Conservation (phyloP, 2,113 vertebrate species). For the Ptilonorhynchus violaceus region DNA sequence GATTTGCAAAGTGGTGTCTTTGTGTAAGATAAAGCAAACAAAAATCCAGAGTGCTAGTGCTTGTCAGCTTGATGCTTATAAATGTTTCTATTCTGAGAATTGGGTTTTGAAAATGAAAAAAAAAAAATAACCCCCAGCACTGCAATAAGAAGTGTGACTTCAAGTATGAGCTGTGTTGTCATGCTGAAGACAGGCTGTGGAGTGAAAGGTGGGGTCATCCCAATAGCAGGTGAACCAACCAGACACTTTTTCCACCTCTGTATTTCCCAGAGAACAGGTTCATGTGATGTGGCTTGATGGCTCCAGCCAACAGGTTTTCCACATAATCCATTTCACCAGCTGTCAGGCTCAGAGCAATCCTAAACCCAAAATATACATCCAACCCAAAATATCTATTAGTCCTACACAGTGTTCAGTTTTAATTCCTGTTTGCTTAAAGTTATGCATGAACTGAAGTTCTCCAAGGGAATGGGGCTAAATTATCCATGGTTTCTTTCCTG, state of each 20-base stretch:
- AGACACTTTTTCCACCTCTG: neutral
- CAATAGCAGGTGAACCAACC: neutral
- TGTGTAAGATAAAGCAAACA: neutral
- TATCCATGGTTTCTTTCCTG: accelerated
- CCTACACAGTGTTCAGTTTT: neutral
- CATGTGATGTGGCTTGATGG: accelerated
- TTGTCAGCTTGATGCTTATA: neutral
- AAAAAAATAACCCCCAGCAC: neutral
- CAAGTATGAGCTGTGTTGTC: neutral
- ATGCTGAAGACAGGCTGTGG: neutral
- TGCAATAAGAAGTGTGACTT: neutral
- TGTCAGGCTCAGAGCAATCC: accelerated
- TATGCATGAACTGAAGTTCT: neutral
- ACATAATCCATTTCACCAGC: neutral
- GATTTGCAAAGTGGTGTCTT: neutral
- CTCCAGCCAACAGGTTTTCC: neutral
- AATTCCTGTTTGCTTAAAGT: neutral
- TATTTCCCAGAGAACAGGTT: neutral
- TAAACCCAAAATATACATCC: neutral
- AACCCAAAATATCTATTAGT: neutral
- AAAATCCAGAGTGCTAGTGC: neutral
- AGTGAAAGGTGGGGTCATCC: neutral
- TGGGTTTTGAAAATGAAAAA: neutral
- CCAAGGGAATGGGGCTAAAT: neutral
- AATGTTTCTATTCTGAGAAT: neutral